Percentiles rank a stretch among this genome's conserved stretches.
Conservation (phyloP, 2,888 invertebrate genomes). For the Andricus curvator region DNA sequence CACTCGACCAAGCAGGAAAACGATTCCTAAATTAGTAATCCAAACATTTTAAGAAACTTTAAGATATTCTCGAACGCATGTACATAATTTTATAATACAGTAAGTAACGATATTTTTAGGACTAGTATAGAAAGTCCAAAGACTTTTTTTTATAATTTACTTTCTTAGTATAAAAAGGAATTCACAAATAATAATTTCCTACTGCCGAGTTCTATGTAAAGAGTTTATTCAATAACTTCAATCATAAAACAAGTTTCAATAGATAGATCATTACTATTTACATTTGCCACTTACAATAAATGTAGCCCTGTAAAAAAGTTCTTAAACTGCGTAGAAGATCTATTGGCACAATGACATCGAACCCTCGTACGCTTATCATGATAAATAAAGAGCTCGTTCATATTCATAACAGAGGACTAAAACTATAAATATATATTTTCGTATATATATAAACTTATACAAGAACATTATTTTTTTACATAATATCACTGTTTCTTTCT, state of each 20-base stretch:
- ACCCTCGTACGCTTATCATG: conserved; percentile 31
- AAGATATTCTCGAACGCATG: too few relatives aligned
- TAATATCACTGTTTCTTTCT: conserved; percentile 14
- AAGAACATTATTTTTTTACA: background rate
- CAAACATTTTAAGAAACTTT: too few relatives aligned
- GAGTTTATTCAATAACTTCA: conserved; percentile 28
- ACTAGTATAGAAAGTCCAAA: too few relatives aligned
- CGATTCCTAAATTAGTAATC: too few relatives aligned
- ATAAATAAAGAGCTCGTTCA: conserved; percentile 41
- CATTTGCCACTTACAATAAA: background rate
- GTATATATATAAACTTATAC: background rate
- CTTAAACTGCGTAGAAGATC: background rate
- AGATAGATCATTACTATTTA: conserved; percentile 7
- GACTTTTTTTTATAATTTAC: too few relatives aligned
- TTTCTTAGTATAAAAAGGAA: too few relatives aligned
- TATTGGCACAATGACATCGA: conserved; percentile 23
- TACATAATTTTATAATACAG: too few relatives aligned
- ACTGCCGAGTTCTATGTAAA: background rate
- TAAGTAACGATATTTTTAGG: too few relatives aligned
- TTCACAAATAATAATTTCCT: too few relatives aligned
- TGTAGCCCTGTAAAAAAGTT: conserved; percentile 8
- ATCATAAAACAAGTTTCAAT: conserved; percentile 4
- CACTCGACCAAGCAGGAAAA: too few relatives aligned
- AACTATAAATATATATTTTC: conserved; percentile 20
- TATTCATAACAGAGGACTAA: conserved; percentile 39